phyloP scores from a whole-genome alignment of 1,140 invertebrate species.

The Drosophila bifasciata region DNA sequence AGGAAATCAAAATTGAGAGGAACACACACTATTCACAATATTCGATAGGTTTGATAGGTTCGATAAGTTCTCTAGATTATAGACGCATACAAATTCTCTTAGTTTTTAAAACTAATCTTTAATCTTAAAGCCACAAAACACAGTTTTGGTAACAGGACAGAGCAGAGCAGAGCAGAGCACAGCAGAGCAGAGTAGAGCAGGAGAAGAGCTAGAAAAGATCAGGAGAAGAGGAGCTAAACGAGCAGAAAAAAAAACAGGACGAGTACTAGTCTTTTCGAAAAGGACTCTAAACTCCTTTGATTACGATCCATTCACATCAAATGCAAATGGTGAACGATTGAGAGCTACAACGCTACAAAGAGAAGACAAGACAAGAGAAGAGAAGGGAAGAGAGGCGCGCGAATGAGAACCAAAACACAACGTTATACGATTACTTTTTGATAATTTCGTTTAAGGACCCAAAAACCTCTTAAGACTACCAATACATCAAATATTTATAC shows the following conservation, averaged over 20 bases:
- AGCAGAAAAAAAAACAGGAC: constrained; percentile 33
- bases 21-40: constrained; percentile 43
- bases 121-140: constrained; percentile 47
- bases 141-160: constrained; percentile 56
- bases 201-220: neutral
- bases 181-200: constrained; percentile 26
- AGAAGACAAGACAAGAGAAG: too few species aligned
- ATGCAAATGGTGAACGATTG: constrained; percentile 43
- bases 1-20: constrained; percentile 23
- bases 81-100: constrained; percentile 59
- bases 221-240: neutral
- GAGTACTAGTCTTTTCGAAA: constrained; percentile 83
- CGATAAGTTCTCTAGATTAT: constrained; percentile 56
- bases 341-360: constrained; percentile 14
- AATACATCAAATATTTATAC: constrained; percentile 43
- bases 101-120: constrained; percentile 60
- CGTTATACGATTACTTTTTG: constrained; percentile 79
- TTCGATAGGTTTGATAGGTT: constrained; percentile 44
- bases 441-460: constrained; percentile 55
- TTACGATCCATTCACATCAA: constrained; percentile 48
- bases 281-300: constrained; percentile 83
- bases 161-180: constrained; percentile 24
- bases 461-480: constrained; percentile 48
- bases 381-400: neutral
- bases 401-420: constrained; percentile 70